Evolutionary conservation across 2,888 invertebrate genomes (phyloP).

Genomic region (Helobdella robusta): DNA sequence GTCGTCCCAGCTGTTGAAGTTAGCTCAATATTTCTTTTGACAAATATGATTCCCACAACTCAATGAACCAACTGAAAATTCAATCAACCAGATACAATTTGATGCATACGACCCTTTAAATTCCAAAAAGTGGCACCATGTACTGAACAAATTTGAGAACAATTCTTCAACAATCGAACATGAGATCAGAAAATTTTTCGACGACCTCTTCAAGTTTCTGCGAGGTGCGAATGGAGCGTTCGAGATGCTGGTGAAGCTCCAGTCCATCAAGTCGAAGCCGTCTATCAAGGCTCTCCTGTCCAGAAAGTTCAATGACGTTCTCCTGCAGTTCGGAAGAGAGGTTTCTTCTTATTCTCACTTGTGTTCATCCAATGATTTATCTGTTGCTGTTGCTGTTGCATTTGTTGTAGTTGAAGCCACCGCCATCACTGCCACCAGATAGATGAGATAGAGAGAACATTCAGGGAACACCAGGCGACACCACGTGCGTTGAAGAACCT

Average conservation of each 20-base stretch:
- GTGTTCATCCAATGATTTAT: background rate
- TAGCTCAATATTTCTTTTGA: too few relatives aligned
- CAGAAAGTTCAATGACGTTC: conserved; percentile 72
- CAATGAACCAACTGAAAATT: too few relatives aligned
- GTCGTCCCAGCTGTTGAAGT: conserved; percentile 58
- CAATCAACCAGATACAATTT: too few relatives aligned
- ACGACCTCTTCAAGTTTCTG: conserved; percentile 71
- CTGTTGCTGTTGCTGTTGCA: too few relatives aligned
- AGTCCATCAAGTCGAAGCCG: conserved; percentile 66
- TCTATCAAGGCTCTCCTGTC: conserved; percentile 64
- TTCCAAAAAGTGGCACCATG: too few relatives aligned
- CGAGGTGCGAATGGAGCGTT: conserved; percentile 73
- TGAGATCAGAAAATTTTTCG: conserved; percentile 74
- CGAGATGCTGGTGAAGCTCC: conserved; percentile 67
- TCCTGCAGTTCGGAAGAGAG: conserved; percentile 76
- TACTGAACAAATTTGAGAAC: too few relatives aligned
- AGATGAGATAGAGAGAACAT: conserved; percentile 53
- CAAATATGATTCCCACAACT: conserved; percentile 79
- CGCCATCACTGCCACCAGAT: conserved; percentile 49
- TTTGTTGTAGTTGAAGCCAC: too few relatives aligned
- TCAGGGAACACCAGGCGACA: conserved; percentile 46
- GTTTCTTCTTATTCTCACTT: conserved; percentile 50
- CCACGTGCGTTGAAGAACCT: conserved; percentile 67
- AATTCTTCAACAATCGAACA: conserved; percentile 62
- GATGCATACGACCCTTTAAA: too few relatives aligned